Evolutionary conservation across 1,140 invertebrate species (phyloP).

Genomic region (Brachionus angularis): DNA sequence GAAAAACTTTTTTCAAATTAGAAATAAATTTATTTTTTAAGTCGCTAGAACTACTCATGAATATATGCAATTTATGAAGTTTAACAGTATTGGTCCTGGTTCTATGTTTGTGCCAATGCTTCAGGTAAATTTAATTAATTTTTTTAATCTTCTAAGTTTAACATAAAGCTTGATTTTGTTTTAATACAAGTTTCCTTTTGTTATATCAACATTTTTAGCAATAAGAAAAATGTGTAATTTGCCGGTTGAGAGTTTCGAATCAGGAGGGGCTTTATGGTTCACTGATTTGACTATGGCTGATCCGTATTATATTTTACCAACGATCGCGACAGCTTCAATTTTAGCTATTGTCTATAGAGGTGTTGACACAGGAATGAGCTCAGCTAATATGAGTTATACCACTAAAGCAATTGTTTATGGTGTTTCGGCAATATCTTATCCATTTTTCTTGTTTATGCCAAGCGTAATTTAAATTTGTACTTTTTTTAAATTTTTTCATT

Average conservation of each 20-base stretch:
- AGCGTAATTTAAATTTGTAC: background rate
- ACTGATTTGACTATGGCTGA: slow-evolving; percentile 81
- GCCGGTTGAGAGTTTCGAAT: slow-evolving; percentile 78
- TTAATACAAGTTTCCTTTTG: slow-evolving; percentile 70
- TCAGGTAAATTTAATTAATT: slow-evolving; percentile 68
- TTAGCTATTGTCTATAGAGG: slow-evolving; percentile 76
- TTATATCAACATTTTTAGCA: slow-evolving; percentile 82
- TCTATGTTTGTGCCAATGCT: slow-evolving; percentile 69
- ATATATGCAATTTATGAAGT: slow-evolving; percentile 42
- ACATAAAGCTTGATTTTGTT: background rate
- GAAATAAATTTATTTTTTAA: background rate
- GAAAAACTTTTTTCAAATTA: background rate
- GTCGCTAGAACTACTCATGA: slow-evolving; percentile 24
- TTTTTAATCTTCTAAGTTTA: too few relatives aligned
- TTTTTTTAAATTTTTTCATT: background rate
- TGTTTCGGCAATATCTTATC: slow-evolving; percentile 75
- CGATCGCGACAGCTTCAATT: slow-evolving; percentile 75
- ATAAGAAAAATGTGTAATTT: slow-evolving; percentile 75
- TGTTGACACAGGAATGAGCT: slow-evolving; percentile 68
- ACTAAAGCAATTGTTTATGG: slow-evolving; percentile 71
- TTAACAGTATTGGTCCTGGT: background rate
- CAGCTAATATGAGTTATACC: slow-evolving; percentile 61
- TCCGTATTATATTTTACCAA: slow-evolving; percentile 79
- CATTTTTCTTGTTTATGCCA: slow-evolving; percentile 61
- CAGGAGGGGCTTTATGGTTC: slow-evolving; percentile 89